Percentiles rank a stretch among this genome's conserved stretches.
phyloP scores from a whole-genome alignment of 2,113 vertebrate genomes.

The Chaetops frenatus region DNA sequence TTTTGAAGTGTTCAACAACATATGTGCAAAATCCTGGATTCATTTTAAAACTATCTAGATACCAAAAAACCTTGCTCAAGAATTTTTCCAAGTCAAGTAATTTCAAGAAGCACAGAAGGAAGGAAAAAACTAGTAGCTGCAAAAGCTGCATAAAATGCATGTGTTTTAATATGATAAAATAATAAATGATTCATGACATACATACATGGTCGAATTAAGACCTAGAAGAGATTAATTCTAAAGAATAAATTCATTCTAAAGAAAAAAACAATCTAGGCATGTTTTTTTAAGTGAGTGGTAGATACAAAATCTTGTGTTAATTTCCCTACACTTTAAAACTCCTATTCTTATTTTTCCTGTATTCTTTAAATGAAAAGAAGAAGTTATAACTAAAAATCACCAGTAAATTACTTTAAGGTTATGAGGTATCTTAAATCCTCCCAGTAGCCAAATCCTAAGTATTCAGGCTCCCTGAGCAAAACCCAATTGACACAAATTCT shows the following conservation, averaged over 20 bases:
- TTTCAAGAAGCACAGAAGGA: not conserved
- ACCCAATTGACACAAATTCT: not conserved
- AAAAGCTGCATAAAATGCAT: not conserved
- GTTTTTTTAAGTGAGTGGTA: not conserved
- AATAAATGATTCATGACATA: not conserved
- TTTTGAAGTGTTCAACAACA: not conserved
- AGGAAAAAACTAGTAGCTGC: not conserved
- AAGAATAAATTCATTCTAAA: not conserved
- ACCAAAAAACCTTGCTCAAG: not conserved
- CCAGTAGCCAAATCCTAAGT: not conserved
- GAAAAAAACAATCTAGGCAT: no score
- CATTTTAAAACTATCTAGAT: not conserved
- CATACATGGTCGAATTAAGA: not conserved
- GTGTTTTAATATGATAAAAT: not conserved
- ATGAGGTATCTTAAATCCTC: not conserved
- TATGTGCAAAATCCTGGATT: not conserved
- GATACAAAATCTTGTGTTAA: not conserved
- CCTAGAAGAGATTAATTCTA: not conserved
- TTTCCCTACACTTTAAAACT: not conserved
- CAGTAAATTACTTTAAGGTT: not conserved
- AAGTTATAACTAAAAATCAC: not conserved
- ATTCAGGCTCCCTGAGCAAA: not conserved
- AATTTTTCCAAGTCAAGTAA: not conserved
- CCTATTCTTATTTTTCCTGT: not conserved
- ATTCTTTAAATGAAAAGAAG: not conserved